Conservation (phyloP, 2,113 vertebrate species). For the Galeopterus variegatus region DNA sequence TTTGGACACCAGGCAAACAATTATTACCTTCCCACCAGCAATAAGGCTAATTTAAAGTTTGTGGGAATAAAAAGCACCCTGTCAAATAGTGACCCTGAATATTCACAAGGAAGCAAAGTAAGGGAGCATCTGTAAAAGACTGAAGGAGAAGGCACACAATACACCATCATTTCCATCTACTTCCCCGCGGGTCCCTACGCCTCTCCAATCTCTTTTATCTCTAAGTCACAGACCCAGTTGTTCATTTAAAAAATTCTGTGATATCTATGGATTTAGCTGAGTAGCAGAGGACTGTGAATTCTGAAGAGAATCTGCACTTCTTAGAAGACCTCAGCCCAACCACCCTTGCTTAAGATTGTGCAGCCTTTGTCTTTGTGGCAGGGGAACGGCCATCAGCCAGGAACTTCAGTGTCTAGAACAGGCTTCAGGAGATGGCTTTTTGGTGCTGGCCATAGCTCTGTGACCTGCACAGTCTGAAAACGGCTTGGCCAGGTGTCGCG, state of each 20-base stretch:
- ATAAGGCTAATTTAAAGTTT: not conserved
- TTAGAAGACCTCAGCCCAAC: not conserved
- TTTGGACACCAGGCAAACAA: not conserved
- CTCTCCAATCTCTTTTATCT: not conserved
- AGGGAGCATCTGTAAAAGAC: not conserved
- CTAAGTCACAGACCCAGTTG: not conserved
- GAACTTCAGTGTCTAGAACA: accelerated
- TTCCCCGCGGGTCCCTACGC: not conserved
- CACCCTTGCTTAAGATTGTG: not conserved
- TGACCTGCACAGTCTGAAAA: not conserved
- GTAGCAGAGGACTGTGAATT: not conserved
- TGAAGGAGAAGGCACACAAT: not conserved
- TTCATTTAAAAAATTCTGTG: not conserved
- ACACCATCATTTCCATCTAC: not conserved
- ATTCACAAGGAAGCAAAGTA: not conserved
- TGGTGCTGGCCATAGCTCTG: not conserved
- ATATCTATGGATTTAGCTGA: not conserved
- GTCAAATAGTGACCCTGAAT: not conserved
- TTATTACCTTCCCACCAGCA: not conserved
- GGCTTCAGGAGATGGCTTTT: not conserved
- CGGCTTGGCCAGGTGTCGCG: not conserved
- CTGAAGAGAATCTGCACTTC: not conserved
- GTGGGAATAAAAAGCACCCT: not conserved
- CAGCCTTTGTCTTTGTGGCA: not conserved
- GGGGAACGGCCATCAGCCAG: accelerated